These are phyloP conservation scores for Aricia artaxerxes DNA, from an alignment of 2,888 invertebrate genomes.

Conservation along the genomic window DNA sequence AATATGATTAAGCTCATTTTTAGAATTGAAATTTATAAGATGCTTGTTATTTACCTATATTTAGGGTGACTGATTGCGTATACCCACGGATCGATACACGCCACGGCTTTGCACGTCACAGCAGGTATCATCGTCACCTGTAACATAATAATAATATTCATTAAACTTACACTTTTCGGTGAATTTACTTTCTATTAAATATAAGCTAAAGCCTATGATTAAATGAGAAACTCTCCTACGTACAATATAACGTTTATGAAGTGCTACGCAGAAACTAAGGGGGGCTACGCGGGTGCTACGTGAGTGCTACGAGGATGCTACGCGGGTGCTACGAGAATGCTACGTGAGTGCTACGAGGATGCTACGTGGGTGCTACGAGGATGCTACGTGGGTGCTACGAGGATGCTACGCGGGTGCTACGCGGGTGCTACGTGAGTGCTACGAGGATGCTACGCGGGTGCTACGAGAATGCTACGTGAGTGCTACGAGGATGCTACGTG, in stretches of 20 bases:
- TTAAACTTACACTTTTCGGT: neutral
- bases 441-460: too few species aligned
- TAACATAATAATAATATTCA: slow-evolving; percentile 32
- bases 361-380: neutral
- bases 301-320: too few species aligned
- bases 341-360: neutral
- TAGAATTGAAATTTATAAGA: neutral
- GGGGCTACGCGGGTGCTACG: too few species aligned
- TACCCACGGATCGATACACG: slow-evolving; percentile 95
- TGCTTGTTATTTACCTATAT: slow-evolving; percentile 81
- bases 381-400: too few species aligned
- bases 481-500: too few species aligned
- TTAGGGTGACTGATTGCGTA: slow-evolving; percentile 95
- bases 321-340: too few species aligned
- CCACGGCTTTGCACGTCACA: slow-evolving; percentile 91
- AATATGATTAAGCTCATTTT: too few species aligned
- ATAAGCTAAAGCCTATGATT: too few species aligned
- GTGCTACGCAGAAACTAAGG: neutral
- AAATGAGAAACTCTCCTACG: too few species aligned
- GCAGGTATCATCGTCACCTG: slow-evolving; percentile 92
- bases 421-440: too few species aligned
- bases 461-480: too few species aligned
- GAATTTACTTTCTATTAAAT: neutral
- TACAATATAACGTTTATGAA: neutral
- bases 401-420: too few species aligned